Conservation (phyloP, 1,140 invertebrate species). For the Melanaphis sacchari region DNA sequence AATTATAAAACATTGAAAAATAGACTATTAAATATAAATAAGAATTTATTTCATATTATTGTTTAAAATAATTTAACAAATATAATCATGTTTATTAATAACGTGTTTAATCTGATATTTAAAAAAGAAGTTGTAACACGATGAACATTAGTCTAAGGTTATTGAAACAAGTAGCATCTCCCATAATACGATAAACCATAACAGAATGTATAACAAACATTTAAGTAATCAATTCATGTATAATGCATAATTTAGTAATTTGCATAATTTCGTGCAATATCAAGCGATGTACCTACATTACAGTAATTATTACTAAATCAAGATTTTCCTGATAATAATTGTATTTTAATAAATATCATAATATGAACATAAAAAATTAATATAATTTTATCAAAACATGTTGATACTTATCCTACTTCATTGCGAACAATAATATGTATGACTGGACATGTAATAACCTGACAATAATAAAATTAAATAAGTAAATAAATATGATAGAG, state of each 20-base stretch:
- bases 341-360: not conserved
- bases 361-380: not conserved
- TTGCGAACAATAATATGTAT: not conserved
- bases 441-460: not conserved
- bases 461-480: not conserved
- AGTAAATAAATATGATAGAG: not conserved
- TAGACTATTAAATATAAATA: not conserved
- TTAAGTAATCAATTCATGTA: conserved; percentile 16
- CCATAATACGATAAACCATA: not conserved
- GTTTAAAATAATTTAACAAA: not conserved
- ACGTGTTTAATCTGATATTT: not conserved
- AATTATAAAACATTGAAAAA: not conserved
- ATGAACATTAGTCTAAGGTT: not conserved
- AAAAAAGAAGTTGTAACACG: not conserved
- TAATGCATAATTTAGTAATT: not conserved
- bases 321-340: not conserved
- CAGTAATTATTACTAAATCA: not conserved
- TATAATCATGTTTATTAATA: not conserved
- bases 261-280: not conserved
- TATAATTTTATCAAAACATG: not conserved
- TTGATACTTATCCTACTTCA: not conserved
- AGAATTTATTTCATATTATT: not conserved
- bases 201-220: not conserved
- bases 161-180: not conserved
- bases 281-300: not conserved